Conservation (phyloP, 64 coral and sea anemone genomes). For the Trachythela sp. region DNA sequence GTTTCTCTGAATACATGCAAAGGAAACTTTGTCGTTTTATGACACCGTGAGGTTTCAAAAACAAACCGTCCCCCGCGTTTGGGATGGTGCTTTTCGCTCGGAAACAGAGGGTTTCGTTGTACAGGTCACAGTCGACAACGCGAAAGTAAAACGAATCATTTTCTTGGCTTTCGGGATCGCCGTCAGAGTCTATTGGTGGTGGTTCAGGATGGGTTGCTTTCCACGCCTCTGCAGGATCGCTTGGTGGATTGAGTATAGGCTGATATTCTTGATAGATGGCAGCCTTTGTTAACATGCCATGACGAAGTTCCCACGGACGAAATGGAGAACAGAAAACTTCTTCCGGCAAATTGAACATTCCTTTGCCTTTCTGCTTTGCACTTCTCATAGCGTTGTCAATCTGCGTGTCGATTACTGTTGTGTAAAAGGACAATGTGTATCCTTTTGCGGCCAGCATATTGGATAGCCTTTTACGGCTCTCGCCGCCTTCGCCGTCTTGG, state of each 20-base stretch:
- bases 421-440: neutral
- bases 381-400: neutral
- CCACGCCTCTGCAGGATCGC: too few species aligned
- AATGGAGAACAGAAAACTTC: neutral
- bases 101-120: too few species aligned
- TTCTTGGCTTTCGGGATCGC: neutral
- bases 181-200: too few species aligned
- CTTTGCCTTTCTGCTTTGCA: neutral
- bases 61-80: neutral
- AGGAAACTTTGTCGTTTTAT: neutral
- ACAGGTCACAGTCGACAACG: too few species aligned
- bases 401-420: neutral
- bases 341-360: neutral
- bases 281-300: neutral
- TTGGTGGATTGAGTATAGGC: too few species aligned
- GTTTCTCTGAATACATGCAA: neutral
- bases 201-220: too few species aligned
- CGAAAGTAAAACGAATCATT: neutral
- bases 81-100: neutral
- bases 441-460: neutral
- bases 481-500: too few species aligned
- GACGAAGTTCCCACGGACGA: neutral
- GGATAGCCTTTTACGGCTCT: neutral
- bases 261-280: too few species aligned
- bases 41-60: conserved; percentile 1